A percentile compares a stretch with the other conserved stretches of the same genome.
These are phyloP conservation scores for Holacanthella duospinosa DNA, from an alignment of 2,888 invertebrate genomes.

Conservation along the genomic window DNA sequence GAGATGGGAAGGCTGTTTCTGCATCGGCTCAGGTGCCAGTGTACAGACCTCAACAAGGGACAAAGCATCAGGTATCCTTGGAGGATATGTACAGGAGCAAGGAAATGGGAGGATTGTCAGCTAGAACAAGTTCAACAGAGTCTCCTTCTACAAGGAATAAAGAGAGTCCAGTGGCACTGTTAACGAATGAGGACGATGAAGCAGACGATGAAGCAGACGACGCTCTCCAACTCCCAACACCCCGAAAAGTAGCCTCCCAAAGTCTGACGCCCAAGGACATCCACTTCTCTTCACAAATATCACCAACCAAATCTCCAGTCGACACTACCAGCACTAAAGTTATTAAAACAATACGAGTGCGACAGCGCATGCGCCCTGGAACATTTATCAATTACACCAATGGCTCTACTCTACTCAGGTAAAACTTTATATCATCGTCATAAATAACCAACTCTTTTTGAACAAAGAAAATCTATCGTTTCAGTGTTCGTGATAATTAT, in stretches of 20 bases:
- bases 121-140: constrained; percentile 25
- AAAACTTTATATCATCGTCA: no score
- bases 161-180: background rate
- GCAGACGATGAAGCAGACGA: background rate
- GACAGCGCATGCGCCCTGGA: constrained; percentile 36
- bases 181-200: background rate
- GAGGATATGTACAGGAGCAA: constrained; percentile 35
- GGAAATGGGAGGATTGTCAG: constrained; percentile 24
- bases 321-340: constrained; percentile 33
- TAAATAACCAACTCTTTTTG: no score
- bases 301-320: background rate
- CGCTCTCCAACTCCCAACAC: background rate
- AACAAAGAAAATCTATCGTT: no score
- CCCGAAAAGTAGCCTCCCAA: background rate
- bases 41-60: constrained; percentile 17
- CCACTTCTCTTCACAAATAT: background rate
- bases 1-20: constrained; percentile 14
- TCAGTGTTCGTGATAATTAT: no score
- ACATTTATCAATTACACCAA: no score
- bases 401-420: no score
- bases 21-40: constrained; percentile 29
- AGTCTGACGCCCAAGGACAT: background rate
- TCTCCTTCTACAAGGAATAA: background rate
- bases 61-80: constrained; percentile 17
- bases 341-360: constrained; percentile 35